These are phyloP conservation scores for Nipponia nippon DNA, from an alignment of 2,113 vertebrate species.

Conservation along the genomic window DNA sequence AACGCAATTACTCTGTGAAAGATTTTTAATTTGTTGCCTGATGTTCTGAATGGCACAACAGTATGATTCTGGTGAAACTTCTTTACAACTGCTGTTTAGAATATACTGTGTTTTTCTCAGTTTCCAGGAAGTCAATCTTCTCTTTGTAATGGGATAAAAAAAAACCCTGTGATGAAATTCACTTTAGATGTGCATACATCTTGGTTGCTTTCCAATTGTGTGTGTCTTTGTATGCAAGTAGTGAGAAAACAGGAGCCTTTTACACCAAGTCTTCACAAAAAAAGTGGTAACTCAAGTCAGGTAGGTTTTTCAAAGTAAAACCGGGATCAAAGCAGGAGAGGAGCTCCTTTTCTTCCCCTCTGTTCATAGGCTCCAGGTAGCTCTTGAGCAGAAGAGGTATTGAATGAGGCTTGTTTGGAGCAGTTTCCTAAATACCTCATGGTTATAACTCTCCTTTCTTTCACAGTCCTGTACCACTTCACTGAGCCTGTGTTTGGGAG, in stretches of 20 bases:
- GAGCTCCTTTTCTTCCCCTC: not conserved
- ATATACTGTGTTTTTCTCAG: not conserved
- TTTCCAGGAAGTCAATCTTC: not conserved
- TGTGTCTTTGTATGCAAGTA: not conserved
- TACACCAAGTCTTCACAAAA: not conserved
- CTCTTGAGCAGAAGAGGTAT: not conserved
- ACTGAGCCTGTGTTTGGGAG: not conserved
- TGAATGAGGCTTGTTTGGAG: not conserved
- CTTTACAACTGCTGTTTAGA: not conserved
- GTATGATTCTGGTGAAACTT: not conserved
- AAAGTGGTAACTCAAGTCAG: not conserved
- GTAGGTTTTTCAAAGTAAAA: not conserved
- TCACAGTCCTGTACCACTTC: not conserved
- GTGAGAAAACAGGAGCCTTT: not conserved
- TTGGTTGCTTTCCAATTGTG: not conserved
- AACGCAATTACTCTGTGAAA: not conserved
- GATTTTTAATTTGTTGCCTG: not conserved
- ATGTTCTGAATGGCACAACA: not conserved
- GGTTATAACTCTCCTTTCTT: not conserved
- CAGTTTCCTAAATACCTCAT: not conserved
- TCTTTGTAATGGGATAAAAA: not conserved
- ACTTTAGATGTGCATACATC: not conserved
- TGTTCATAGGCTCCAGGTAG: not conserved
- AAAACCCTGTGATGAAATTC: not conserved
- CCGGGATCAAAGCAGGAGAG: not conserved